Base-by-base conservation (phyloP, 2,888 invertebrate genomes). In the Melipona beecheii region DNA sequence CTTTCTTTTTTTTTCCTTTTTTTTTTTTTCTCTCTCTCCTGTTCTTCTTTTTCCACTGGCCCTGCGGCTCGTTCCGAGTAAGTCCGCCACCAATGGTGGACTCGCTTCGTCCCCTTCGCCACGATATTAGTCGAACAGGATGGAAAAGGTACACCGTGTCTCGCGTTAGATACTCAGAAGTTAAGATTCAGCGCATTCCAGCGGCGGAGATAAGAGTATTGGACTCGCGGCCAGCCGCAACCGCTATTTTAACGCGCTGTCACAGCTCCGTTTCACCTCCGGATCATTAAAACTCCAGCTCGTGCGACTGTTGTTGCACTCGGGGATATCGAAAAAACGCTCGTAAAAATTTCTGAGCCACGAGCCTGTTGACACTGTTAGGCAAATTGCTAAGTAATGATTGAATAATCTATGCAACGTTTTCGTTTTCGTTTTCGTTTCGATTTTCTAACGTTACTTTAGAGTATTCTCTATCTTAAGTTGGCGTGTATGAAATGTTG, bases 151-250 rank as follows among this genome's bases (percentile, higher is more conserved):
- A 90, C 85, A 85, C 88, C 77, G 77, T 87, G 88, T 91, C 91
- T 92, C 91, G 90, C 81, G 86, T 93, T 88, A 83, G 89, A 87
- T 93, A 93, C 93, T 82, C 82, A 89, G 93, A 93, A 93, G 88
- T 88, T 89, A 88, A 90, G 83, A 90, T 92, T 93, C 93, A 93
- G 93, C 93, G 90, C 76, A 90, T 92, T 91, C 83, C 83, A 76
- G 70, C 54, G 70, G 50, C 21, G 2, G 68, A 84, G 89, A 90
- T 89, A 89, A 90, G 87, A 13, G 71, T 71, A 31, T 66, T 66
- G 62, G 66, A 68, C 68, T 85, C 79, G 60, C 71, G 73, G 58
- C 4, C 36, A 50, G n/a, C 19, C 60, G 27, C 27, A 31, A 27
- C 21, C 31, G 5, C 31, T 13, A 11, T 31, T 31, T 64, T 64